Base-by-base conservation (phyloP, 1,140 invertebrate species). In the Pinna nobilis region DNA sequence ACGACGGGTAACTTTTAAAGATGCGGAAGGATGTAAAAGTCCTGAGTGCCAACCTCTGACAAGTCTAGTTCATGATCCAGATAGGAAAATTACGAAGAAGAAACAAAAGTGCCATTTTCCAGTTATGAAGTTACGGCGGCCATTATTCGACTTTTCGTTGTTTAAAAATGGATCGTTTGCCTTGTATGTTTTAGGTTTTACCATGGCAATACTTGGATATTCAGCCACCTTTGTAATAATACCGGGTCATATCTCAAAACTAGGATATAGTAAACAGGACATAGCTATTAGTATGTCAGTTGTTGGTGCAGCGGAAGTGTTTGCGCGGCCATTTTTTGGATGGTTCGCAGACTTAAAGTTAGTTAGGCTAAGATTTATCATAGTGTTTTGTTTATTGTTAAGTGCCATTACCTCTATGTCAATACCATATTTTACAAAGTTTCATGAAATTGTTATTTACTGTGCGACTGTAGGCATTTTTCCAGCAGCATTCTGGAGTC, bases 1-100 rank as follows among this genome's bases (percentile, higher is more conserved):
- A 92, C 15, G 15, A 18, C 49, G 35, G 18, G 18, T n/a, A n/a
- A 33, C 39, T 9, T 33, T 35, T 32, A 51, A 9, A 51, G 2
- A 28, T 2, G n/a, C 25, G 7, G n/a, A 51, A 51, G 50, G 32
- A 51, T 28, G 23, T 15, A 51, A 4, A 51, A 15, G 32, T 51
- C n/a, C 32, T 9, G 32, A 51, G 7, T 51, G 15, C 15, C 23
- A 32, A 15, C 25, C 28, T 18, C 28, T 6, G 11, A 33, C 13
- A 15, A 65, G 35, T n/a, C 1, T 3, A 32, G 33, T 18, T 9
- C 13, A 13, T 20, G 23, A 20, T 1, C 47, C 63, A 5, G 6
- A 18, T 3, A 47, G 37, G 47, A 3, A 50, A 50, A 23, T 18
- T n/a, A 9, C 63, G n/a, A 32, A 30, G 15, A 6, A 11, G 30